phyloP scores from a whole-genome alignment of 2,797 vertebrate species.

The Falco peregrinus region DNA sequence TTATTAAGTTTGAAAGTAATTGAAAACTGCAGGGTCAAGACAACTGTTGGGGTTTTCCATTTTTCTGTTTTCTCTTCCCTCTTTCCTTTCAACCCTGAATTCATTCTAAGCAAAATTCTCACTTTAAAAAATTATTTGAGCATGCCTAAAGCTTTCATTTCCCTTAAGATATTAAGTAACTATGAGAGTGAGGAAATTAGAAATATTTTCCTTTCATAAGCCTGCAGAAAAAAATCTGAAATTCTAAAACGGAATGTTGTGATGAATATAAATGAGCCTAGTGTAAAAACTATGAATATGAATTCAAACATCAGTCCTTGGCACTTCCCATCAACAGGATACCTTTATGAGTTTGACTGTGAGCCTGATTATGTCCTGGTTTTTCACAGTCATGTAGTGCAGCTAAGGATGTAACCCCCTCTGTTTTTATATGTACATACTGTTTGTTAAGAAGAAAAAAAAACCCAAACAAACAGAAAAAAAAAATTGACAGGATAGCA shows the following conservation, averaged over 20 bases:
- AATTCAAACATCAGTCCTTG: background rate
- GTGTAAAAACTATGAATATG: background rate
- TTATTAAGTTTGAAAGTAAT: background rate
- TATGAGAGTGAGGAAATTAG: background rate
- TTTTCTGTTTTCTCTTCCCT: background rate
- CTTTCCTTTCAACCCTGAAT: background rate
- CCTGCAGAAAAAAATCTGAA: background rate
- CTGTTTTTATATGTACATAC: background rate
- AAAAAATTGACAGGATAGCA: fast-evolving
- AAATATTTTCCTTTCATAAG: background rate
- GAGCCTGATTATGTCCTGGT: background rate
- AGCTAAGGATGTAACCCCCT: background rate
- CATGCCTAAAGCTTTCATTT: background rate
- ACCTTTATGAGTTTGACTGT: background rate
- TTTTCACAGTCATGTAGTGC: background rate
- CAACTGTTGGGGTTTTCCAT: background rate
- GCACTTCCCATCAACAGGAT: background rate
- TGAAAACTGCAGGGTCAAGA: background rate
- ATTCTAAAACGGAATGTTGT: background rate
- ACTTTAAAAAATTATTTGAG: background rate
- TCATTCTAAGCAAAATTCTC: background rate
- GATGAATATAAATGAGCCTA: background rate
- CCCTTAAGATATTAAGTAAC: background rate
- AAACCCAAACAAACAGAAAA: background rate
- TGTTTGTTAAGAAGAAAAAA: background rate